These are phyloP conservation scores for Indri indri DNA, from an alignment of 2,113 vertebrate species.

Conservation along the genomic window DNA sequence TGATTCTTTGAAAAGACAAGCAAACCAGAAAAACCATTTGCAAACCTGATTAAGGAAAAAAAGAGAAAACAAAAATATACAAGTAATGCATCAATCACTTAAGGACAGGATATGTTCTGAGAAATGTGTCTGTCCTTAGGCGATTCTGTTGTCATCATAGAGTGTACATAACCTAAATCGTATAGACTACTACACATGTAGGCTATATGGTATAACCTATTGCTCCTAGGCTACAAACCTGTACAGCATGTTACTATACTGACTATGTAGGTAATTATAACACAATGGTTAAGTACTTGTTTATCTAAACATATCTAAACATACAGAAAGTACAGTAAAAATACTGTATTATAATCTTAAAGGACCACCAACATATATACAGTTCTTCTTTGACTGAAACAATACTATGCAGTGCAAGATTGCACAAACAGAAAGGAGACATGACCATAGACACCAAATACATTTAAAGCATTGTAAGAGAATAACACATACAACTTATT, in stretches of 20 bases:
- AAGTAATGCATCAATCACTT: not conserved
- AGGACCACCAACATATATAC: not conserved
- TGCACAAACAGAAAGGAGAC: not conserved
- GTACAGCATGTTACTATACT: not conserved
- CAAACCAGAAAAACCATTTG: not conserved
- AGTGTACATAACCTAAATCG: not conserved
- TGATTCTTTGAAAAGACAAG: not conserved
- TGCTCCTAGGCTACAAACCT: not conserved
- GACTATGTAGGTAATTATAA: not conserved
- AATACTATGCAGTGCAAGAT: not conserved
- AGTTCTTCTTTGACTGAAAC: not conserved
- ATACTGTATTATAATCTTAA: not conserved
- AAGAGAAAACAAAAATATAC: not conserved
- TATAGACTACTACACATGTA: not conserved
- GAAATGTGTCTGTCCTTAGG: not conserved
- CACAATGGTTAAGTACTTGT: not conserved
- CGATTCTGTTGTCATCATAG: not conserved
- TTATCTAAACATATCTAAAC: not conserved
- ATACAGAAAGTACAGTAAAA: not conserved
- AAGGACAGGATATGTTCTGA: not conserved
- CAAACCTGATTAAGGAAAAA: not conserved
- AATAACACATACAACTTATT: not conserved
- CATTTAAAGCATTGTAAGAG: not conserved
- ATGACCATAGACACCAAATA: not conserved
- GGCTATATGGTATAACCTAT: not conserved